These are phyloP conservation scores for Formica exsecta DNA, from an alignment of 1,140 invertebrate genomes.

Conservation along the genomic window DNA sequence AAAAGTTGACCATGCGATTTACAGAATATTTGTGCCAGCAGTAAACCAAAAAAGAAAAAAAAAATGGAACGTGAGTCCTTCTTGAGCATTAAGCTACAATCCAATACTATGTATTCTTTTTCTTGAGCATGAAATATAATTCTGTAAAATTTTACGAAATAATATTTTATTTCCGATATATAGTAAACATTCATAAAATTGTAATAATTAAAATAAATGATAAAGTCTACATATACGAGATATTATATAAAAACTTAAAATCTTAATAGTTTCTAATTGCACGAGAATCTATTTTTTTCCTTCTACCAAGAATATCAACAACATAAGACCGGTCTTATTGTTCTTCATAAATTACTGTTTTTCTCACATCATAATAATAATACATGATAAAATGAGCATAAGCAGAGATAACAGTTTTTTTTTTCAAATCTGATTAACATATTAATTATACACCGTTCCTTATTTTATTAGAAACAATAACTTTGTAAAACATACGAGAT, in stretches of 20 bases:
- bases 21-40: slow-evolving; percentile 36
- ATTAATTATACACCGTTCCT: slow-evolving; percentile 20
- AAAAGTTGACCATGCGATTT: slow-evolving; percentile 33
- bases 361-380: slow-evolving; percentile 24
- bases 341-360: too few species aligned
- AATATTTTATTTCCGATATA: slow-evolving; percentile 34
- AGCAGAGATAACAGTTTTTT: not conserved
- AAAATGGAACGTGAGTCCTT: slow-evolving; percentile 5
- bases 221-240: not conserved
- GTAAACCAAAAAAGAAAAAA: not conserved
- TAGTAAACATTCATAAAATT: slow-evolving; percentile 14
- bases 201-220: slow-evolving; percentile 49
- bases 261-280: slow-evolving; percentile 1
- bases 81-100: slow-evolving; percentile 21
- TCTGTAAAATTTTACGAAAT: not conserved
- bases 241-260: not conserved
- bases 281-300: slow-evolving; percentile 7
- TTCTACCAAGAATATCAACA: not conserved
- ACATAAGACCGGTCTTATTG: not conserved
- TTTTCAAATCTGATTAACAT: slow-evolving; percentile 28
- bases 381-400: not conserved
- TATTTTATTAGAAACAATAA: not conserved
- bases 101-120: not conserved
- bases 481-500: slow-evolving; percentile 10
- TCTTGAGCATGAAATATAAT: slow-evolving; percentile 15